A percentile compares a stretch with the other conserved stretches of the same genome.
Evolutionary conservation across 1,140 invertebrate genomes (phyloP).

Genomic region (Nautilus pompilius): DNA sequence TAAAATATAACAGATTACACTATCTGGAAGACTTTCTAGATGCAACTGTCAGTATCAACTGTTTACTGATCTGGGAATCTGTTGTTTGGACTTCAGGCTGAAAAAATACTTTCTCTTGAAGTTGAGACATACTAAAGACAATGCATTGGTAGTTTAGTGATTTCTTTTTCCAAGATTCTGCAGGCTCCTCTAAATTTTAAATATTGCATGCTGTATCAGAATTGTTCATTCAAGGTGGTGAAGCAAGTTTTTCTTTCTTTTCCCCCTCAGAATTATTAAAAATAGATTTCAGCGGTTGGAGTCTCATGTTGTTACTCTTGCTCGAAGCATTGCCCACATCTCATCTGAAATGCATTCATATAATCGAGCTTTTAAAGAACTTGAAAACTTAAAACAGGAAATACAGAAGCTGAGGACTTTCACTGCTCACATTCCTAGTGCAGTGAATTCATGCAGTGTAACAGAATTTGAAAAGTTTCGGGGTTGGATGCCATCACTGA

Average conservation of each 20-base stretch:
- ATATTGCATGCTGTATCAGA: no score
- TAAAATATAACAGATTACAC: no score
- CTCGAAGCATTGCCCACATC: constrained; percentile 86
- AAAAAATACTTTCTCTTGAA: no score
- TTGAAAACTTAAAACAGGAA: constrained; percentile 83
- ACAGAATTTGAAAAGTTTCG: constrained; percentile 47
- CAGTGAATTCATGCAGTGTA: neutral
- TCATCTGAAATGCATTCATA: constrained; percentile 90
- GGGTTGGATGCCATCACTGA: constrained; percentile 56
- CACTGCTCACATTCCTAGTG: neutral
- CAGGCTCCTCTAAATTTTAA: no score
- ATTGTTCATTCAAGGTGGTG: no score
- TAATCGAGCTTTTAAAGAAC: constrained; percentile 82
- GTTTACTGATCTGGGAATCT: no score
- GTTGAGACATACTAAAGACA: no score
- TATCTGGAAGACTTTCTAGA: no score
- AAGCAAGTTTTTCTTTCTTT: neutral
- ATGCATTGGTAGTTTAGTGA: no score
- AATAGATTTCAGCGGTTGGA: constrained; percentile 86
- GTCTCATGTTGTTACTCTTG: constrained; percentile 87
- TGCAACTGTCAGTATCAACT: no score
- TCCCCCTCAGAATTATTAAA: constrained; percentile 68
- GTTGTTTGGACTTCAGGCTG: no score
- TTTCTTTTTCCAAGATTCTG: no score
- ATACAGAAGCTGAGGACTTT: constrained; percentile 70